phyloP scores from a whole-genome alignment of 2,797 vertebrate species.

The Sebastes iracundus region DNA sequence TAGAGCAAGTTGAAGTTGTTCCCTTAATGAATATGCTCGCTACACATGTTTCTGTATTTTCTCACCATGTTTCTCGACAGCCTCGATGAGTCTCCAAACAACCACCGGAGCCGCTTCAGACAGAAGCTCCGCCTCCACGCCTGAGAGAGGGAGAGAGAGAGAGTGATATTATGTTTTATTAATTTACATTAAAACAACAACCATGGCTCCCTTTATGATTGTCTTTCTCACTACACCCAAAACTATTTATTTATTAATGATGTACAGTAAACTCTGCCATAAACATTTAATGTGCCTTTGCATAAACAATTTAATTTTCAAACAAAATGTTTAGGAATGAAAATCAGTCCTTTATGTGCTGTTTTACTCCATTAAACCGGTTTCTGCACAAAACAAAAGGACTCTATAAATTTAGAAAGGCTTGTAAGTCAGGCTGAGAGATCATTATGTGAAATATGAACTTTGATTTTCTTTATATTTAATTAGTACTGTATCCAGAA shows the following conservation, averaged over 20 bases:
- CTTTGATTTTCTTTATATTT: background rate
- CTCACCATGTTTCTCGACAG: constrained; percentile 83
- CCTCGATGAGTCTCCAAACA: constrained; percentile 79
- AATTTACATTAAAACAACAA: constrained; percentile 18
- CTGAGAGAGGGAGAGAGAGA: constrained; percentile 51
- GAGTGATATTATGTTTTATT: constrained; percentile 13
- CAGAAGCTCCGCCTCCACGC: constrained; percentile 73
- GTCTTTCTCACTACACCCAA: background rate
- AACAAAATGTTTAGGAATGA: background rate
- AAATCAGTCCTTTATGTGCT: background rate
- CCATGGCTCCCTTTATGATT: background rate
- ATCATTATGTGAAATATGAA: background rate
- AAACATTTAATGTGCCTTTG: background rate
- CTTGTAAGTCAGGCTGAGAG: background rate
- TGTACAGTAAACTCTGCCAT: background rate
- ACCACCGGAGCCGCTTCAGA: constrained; percentile 76
- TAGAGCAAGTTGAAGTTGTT: background rate
- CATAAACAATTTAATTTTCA: background rate
- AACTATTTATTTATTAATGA: constrained; percentile 4
- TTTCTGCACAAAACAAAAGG: background rate
- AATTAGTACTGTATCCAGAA: background rate
- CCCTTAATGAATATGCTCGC: background rate
- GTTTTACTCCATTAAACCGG: background rate
- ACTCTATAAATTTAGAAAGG: background rate
- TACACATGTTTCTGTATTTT: background rate